A percentile compares a stretch with the other conserved stretches of the same genome.
phyloP scores from a whole-genome alignment of 2,888 invertebrate genomes.

The Pollenia griseotomentosa region DNA sequence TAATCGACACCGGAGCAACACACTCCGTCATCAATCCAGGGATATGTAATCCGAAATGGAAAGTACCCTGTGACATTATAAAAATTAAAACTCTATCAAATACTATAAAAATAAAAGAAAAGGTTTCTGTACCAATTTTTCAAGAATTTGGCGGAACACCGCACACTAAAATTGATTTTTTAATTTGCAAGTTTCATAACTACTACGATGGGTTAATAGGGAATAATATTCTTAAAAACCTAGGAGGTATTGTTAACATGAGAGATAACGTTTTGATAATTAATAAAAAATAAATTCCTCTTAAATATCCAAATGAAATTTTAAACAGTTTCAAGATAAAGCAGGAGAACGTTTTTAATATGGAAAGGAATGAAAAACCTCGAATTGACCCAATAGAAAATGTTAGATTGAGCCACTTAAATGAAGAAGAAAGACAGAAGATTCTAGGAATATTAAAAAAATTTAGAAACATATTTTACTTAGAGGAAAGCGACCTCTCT shows the following conservation, averaged over 20 bases:
- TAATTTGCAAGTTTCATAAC: too few relatives aligned
- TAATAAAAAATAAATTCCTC: conserved; percentile 11
- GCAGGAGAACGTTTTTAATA: too few relatives aligned
- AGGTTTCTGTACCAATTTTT: too few relatives aligned
- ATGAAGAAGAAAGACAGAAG: conserved; percentile 29
- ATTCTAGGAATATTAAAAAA: conserved; percentile 15
- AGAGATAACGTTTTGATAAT: conserved; percentile 18
- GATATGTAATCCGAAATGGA: too few relatives aligned
- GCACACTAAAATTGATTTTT: too few relatives aligned
- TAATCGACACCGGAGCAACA: conserved; percentile 42
- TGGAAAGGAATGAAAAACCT: too few relatives aligned
- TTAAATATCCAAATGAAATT: conserved; percentile 7
- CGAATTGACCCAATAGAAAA: neutral
- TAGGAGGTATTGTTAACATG: conserved; percentile 15
- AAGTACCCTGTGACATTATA: too few relatives aligned
- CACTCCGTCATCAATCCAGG: too few relatives aligned
- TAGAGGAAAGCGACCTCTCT: conserved; percentile 6
- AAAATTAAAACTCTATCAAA: too few relatives aligned
- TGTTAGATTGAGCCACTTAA: conserved; percentile 6
- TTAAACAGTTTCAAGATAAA: neutral
- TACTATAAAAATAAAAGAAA: too few relatives aligned
- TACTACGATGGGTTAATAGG: too few relatives aligned
- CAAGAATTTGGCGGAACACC: too few relatives aligned
- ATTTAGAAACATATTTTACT: conserved; percentile 22
- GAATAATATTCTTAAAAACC: conserved; percentile 19